Conservation (phyloP, 1,140 invertebrate genomes). For the Meteorus sp. region DNA sequence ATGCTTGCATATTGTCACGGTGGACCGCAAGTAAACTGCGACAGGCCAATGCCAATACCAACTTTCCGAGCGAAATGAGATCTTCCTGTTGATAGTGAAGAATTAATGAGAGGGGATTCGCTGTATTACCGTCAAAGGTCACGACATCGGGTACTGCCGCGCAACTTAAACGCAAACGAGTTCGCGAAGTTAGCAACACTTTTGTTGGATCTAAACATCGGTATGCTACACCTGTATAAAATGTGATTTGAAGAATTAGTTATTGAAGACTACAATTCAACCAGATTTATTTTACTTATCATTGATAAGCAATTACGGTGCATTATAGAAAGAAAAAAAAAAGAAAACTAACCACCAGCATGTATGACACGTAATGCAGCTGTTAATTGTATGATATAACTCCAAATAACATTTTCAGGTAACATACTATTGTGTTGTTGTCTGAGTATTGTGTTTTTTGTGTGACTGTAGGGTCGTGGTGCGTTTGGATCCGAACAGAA, state of each 20-base stretch:
- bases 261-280: conserved; percentile 1
- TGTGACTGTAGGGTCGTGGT: conserved; percentile 80
- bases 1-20: conserved; percentile 80
- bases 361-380: conserved; percentile 93
- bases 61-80: conserved; percentile 85
- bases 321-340: too few relatives aligned
- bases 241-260: conserved; percentile 1
- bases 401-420: conserved; percentile 92
- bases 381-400: conserved; percentile 93
- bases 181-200: conserved; percentile 78
- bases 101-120: conserved; percentile 69
- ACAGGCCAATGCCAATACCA: conserved; percentile 89
- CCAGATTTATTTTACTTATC: conserved; percentile 6
- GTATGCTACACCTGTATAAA: conserved; percentile 64
- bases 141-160: conserved; percentile 83
- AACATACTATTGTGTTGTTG: conserved; percentile 74
- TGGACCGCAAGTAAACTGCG: conserved; percentile 86
- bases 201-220: conserved; percentile 88
- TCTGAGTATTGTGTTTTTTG: conserved; percentile 75
- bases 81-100: conserved; percentile 92
- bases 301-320: too few relatives aligned
- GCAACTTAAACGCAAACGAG: conserved; percentile 77
- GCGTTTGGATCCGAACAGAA: conserved; percentile 82
- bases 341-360: conserved; percentile 66
- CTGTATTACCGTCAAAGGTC: conserved; percentile 71